Evolutionary conservation across 2,797 vertebrate genomes (phyloP).

Genomic region (Adelosebastes latens): DNA sequence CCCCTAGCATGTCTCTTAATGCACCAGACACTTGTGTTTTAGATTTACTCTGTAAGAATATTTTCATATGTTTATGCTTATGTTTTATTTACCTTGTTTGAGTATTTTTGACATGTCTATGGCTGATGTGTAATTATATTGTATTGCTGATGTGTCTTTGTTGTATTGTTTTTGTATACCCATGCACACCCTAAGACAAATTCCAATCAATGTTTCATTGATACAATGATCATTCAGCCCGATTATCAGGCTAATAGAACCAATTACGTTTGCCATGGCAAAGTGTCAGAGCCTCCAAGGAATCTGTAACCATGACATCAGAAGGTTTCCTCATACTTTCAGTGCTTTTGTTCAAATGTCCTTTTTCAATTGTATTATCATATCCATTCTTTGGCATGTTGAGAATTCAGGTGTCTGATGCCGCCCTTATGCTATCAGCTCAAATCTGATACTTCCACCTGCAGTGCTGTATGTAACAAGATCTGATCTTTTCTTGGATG

Average conservation of each 20-base stretch:
- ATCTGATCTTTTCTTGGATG: slow-evolving; percentile 24
- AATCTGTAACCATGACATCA: slow-evolving; percentile 48
- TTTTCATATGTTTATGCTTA: too few species aligned
- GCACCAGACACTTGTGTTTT: too few species aligned
- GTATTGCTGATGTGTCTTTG: too few species aligned
- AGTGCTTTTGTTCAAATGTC: slow-evolving; percentile 13
- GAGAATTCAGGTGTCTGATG: slow-evolving; percentile 21
- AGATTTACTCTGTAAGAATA: too few species aligned
- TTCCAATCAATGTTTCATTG: too few species aligned
- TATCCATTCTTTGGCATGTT: slow-evolving; percentile 18
- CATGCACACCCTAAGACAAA: too few species aligned
- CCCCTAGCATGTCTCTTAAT: too few species aligned
- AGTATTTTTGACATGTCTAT: too few species aligned
- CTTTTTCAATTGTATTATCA: slow-evolving; percentile 13
- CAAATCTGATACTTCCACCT: slow-evolving; percentile 23
- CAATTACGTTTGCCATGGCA: slow-evolving; percentile 6
- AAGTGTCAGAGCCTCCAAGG: slow-evolving; percentile 22
- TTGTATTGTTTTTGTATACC: too few species aligned
- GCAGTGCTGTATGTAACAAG: slow-evolving; percentile 11
- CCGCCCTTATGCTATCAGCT: slow-evolving; percentile 13
- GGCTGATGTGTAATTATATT: too few species aligned
- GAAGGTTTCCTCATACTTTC: slow-evolving; percentile 19
- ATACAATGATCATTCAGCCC: background rate
- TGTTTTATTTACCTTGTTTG: too few species aligned
- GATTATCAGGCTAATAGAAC: slow-evolving; percentile 29